phyloP scores from a whole-genome alignment of 1,140 invertebrate species.

The Drosophila tristis region DNA sequence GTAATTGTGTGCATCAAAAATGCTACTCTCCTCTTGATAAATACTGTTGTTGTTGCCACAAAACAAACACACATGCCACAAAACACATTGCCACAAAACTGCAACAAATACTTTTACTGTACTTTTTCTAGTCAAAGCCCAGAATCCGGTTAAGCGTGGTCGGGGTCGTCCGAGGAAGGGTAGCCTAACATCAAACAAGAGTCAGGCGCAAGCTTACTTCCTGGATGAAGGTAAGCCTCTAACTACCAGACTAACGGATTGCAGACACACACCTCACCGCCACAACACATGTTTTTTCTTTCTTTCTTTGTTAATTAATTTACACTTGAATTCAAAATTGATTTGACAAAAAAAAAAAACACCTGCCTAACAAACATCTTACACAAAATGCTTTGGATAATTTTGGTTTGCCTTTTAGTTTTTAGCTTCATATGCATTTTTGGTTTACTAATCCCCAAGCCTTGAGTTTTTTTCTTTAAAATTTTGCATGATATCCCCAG shows the following conservation, averaged over 20 bases:
- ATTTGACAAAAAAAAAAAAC: too few relatives aligned
- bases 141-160: constrained; percentile 85
- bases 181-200: constrained; percentile 84
- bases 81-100: constrained; percentile 6
- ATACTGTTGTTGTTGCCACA: constrained; percentile 3
- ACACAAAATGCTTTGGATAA: too few relatives aligned
- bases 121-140: constrained; percentile 81
- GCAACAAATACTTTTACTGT: constrained; percentile 59
- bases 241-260: constrained; percentile 43
- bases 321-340: too few relatives aligned
- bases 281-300: constrained; percentile 2
- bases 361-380: too few relatives aligned
- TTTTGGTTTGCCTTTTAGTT: too few relatives aligned
- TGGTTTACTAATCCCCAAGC: too few relatives aligned
- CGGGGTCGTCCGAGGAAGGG: constrained; percentile 86
- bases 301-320: too few relatives aligned
- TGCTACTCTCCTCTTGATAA: too few relatives aligned
- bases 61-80: background rate
- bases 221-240: constrained; percentile 86
- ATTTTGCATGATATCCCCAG: too few relatives aligned
- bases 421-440: too few relatives aligned
- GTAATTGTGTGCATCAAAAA: too few relatives aligned
- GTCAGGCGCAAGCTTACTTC: constrained; percentile 85
- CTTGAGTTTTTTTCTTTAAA: too few relatives aligned
- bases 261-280: constrained; percentile 21